A percentile compares a stretch with the other conserved stretches of the same genome.
phyloP scores from a whole-genome alignment of 2,113 vertebrate species.

The Nerophis lumbriciformis region DNA sequence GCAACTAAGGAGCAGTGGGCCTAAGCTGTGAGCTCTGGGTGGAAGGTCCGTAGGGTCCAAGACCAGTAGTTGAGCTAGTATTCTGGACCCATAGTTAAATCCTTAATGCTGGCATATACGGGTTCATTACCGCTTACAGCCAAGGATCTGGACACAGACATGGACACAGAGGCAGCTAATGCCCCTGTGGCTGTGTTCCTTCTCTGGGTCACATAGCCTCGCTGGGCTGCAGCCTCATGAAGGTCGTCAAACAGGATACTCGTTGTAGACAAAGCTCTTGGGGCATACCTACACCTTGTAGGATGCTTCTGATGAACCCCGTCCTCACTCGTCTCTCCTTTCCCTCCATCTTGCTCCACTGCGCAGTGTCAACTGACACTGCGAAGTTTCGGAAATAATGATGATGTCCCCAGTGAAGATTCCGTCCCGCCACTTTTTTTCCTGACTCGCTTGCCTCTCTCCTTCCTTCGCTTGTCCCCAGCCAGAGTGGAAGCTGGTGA shows the following conservation, averaged over 20 bases:
- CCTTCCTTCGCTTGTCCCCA: constrained; percentile 63
- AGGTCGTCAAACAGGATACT: constrained; percentile 89
- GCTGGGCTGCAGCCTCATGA: constrained; percentile 71
- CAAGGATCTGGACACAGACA: constrained; percentile 55
- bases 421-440: constrained; percentile 77
- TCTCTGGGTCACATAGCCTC: constrained; percentile 65
- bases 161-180: constrained; percentile 78
- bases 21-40: constrained; percentile 57
- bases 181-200: constrained; percentile 87
- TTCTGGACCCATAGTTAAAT: constrained; percentile 63
- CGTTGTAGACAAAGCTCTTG: constrained; percentile 85
- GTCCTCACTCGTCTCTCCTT: constrained; percentile 33
- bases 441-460: constrained; percentile 67
- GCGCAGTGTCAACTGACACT: constrained; percentile 53
- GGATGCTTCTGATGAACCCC: constrained; percentile 34
- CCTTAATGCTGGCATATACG: constrained; percentile 78
- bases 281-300: constrained; percentile 78
- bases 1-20: constrained; percentile 83
- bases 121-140: constrained; percentile 51
- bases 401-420: constrained; percentile 69
- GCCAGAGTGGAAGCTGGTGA: constrained; percentile 38
- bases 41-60: constrained; percentile 70
- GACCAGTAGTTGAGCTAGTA: constrained; percentile 44
- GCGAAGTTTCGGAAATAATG: constrained; percentile 84
- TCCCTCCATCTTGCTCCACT: constrained; percentile 64